Conservation (phyloP, 2,888 invertebrate genomes). For the Cataglyphis rosenhaueri region DNA sequence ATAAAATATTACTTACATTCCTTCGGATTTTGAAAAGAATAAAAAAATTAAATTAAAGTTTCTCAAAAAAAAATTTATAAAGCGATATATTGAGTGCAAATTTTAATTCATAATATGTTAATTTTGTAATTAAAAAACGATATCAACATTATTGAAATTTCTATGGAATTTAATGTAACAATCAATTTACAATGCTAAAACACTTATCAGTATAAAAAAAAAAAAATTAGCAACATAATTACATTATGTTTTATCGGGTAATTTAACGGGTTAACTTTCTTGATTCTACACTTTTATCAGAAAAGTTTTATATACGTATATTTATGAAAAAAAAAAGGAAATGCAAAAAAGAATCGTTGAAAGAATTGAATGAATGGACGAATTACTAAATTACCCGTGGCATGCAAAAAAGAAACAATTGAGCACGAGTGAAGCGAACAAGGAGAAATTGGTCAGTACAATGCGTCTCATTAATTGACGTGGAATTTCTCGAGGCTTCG, state of each 20-base stretch:
- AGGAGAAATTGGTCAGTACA: slow-evolving; percentile 65
- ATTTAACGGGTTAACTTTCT: not conserved
- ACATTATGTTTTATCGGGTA: not conserved
- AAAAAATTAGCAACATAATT: not conserved
- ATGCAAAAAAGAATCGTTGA: slow-evolving; percentile 44
- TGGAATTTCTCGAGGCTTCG: slow-evolving; percentile 48
- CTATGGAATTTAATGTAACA: not conserved
- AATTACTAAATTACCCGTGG: slow-evolving; percentile 55
- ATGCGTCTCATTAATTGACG: slow-evolving; percentile 65
- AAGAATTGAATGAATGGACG: slow-evolving; percentile 59
- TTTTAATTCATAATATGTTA: slow-evolving; percentile 1
- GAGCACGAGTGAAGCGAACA: slow-evolving; percentile 57
- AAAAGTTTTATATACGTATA: not conserved
- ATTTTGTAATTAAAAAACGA: not conserved
- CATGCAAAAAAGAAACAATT: slow-evolving; percentile 66
- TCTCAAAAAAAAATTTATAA: not conserved
- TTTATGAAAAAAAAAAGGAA: not conserved
- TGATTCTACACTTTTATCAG: not conserved
- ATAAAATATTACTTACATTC: slow-evolving; percentile 15
- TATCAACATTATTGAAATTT: not conserved
- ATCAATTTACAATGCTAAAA: not conserved
- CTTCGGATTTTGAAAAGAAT: slow-evolving; percentile 6
- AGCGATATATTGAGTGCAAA: not conserved
- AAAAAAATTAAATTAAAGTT: not conserved
- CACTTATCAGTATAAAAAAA: not conserved